Evolutionary conservation across 2,888 invertebrate species (phyloP).

Genomic region (Rhagonycha fulva): DNA sequence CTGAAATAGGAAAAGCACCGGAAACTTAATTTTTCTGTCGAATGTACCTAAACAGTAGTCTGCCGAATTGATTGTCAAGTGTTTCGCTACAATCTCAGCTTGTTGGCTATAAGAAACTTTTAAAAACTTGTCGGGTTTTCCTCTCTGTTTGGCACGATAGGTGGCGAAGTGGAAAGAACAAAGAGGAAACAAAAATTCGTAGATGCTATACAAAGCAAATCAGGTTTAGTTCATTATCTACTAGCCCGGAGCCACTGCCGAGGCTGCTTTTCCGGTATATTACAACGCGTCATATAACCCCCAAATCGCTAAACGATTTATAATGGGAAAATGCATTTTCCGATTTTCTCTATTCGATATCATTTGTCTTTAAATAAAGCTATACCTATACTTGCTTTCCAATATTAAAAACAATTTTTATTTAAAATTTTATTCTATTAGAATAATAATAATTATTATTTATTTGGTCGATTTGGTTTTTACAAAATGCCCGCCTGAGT

Average conservation of each 20-base stretch:
- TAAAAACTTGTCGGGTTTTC: constrained; percentile 1
- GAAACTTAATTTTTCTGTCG: constrained; percentile 31
- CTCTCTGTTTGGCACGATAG: background rate
- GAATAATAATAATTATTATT: background rate
- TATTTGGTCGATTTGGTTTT: background rate
- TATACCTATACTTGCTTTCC: constrained; percentile 3
- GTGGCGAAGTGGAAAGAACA: background rate
- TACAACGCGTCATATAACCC: constrained; percentile 44
- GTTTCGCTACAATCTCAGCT: constrained; percentile 38
- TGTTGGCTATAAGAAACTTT: constrained; percentile 12
- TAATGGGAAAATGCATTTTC: constrained; percentile 51
- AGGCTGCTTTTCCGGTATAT: constrained; percentile 45
- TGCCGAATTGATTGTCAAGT: constrained; percentile 42
- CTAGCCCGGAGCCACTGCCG: constrained; percentile 36
- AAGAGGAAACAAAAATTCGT: constrained; percentile 20
- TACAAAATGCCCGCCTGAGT: background rate
- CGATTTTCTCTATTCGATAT: constrained; percentile 34
- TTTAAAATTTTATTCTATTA: background rate
- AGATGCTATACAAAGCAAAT: constrained; percentile 28
- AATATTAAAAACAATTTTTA: background rate
- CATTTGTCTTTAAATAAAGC: constrained; percentile 29
- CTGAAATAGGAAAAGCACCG: constrained; percentile 21
- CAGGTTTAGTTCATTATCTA: constrained; percentile 38
- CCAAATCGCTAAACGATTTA: constrained; percentile 52
- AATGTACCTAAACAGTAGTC: constrained; percentile 38